phyloP scores from a whole-genome alignment of 2,113 vertebrate species.

The Campylorhamphus procurvoides region DNA sequence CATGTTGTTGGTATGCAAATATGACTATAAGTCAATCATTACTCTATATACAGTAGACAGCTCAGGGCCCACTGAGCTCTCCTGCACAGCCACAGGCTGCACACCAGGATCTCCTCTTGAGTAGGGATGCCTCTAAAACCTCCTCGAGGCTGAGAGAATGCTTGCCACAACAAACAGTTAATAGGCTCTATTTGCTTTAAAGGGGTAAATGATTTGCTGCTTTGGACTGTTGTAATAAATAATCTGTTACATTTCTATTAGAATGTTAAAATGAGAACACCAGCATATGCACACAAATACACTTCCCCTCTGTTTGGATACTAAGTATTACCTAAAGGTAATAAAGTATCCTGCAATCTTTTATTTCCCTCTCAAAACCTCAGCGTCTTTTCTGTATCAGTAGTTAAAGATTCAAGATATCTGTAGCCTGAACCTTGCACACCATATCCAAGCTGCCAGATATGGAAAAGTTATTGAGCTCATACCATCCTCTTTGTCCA shows the following conservation, averaged over 20 bases:
- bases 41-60: not conserved
- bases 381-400: not conserved
- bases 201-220: not conserved
- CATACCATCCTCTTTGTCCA: fast-evolving
- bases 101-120: not conserved
- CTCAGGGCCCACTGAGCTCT: not conserved
- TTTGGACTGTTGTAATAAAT: not conserved
- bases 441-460: not conserved
- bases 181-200: not conserved
- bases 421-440: not conserved
- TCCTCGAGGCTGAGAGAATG: not conserved
- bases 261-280: not conserved
- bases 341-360: not conserved
- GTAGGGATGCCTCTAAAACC: not conserved
- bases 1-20: not conserved
- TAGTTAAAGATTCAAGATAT: not conserved
- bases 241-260: not conserved
- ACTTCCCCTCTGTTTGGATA: not conserved
- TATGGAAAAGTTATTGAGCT: not conserved
- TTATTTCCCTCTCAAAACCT: not conserved
- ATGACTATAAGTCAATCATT: not conserved
- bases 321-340: not conserved
- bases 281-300: too few species aligned
- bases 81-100: not conserved
- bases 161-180: not conserved